Evolutionary conservation across 2,888 invertebrate genomes (phyloP).

Genomic region (Stenurella melanura): DNA sequence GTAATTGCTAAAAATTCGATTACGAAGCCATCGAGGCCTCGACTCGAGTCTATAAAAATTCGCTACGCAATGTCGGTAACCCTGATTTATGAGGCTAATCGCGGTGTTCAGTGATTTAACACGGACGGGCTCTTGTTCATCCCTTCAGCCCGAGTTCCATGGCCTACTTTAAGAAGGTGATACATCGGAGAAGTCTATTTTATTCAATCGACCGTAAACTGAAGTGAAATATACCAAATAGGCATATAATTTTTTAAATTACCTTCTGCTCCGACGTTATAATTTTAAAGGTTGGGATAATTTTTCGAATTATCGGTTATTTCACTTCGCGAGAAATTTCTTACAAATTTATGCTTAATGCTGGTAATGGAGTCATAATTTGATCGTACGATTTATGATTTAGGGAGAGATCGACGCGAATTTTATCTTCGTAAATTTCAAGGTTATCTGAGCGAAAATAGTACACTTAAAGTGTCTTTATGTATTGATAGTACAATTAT

Average conservation of each 20-base stretch:
- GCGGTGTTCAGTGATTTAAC: constrained; percentile 43
- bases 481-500: not conserved
- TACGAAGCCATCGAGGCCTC: constrained; percentile 19
- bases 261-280: constrained; percentile 2
- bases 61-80: constrained; percentile 32
- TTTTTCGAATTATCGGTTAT: constrained; percentile 31
- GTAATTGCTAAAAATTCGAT: constrained; percentile 43
- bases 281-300: constrained; percentile 16
- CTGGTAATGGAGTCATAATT: not conserved
- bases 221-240: constrained; percentile 19
- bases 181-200: constrained; percentile 33
- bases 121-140: constrained; percentile 33
- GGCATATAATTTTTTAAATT: constrained; percentile 29
- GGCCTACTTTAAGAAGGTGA: constrained; percentile 32
- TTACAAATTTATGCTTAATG: constrained; percentile 17
- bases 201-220: constrained; percentile 29
- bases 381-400: not conserved
- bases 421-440: not conserved
- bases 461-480: not conserved
- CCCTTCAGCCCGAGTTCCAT: constrained; percentile 14
- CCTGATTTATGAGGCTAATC: constrained; percentile 43
- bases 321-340: constrained; percentile 7
- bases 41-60: constrained; percentile 41
- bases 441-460: not conserved
- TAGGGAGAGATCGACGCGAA: not conserved